Base-by-base conservation (phyloP, 2,113 vertebrate genomes). In the Xyliphius kryptos region DNA sequence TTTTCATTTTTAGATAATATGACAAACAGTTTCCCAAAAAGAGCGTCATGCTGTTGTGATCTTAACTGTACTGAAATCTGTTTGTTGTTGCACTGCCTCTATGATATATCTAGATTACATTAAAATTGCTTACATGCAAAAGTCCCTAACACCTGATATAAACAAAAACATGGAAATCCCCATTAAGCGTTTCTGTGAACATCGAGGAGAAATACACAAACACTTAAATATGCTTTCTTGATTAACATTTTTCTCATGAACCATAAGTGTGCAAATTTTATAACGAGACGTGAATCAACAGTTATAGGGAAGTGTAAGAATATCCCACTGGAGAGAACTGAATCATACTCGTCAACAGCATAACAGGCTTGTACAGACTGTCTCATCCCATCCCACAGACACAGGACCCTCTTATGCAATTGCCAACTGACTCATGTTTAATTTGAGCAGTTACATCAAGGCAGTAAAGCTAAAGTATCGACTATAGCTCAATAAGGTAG, bases 1-100 rank as follows among this genome's bases (percentile, higher is more conserved):
- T 68, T 56, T 68, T 15, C 32, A 36, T 9, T 72, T 55, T 40
- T 52, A 63, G 49, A 63, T 49, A 67, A 60, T 58, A 15, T 51
- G 43, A 46, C 49, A 57, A 57, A 49, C 57, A 47, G 19, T 57
- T 49, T 17, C 56, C 20, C 48, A 57, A 61, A 63, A 51, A 67
- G 63, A 49, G 26, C 7, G 26, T 50, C 63, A 51, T n/a, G n/a
- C 44, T 41, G 57, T 47, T 32, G 7, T 32, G 26, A 32, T 1
- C 2, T 32, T 5, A 32, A 32, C 26, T 32, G 40, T 14, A 41
- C 1, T 7, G 1, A 41, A 41, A 41, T 10, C 40, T 41, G 10
- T 41, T 41, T 41, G 10, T 12, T 41, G 13, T 41, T 41, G 13
- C 2, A 41, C 40, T 60, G 15, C 56, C 48, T 32, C 51, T 58